Base-by-base conservation (phyloP, 2,113 vertebrate genomes). In the Macheiramphus alcinus region DNA sequence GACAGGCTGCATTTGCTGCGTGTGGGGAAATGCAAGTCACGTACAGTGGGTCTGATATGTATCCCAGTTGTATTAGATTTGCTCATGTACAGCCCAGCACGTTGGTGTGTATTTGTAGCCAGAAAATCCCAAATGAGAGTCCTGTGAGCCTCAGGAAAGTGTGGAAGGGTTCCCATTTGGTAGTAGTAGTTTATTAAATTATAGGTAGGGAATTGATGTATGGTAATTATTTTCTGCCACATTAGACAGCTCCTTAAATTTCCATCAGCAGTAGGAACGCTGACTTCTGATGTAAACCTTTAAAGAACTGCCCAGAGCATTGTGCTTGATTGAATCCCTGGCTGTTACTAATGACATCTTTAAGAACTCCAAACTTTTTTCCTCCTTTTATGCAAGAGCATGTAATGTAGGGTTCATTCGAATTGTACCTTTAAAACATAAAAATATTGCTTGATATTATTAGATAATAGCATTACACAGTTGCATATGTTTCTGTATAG, bases 401-500 rank as follows among this genome's bases (percentile, higher is more conserved):
- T 52, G 26, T 52, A 52, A 52, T 52, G 25, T 26, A 52, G 50
- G 25, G 50, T 52, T 52, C 50, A 52, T 52, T 52, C 8, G 14
- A 52, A 52, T 52, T 15, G 50, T 52, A 26, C 50, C 13, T 86
- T 83, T 73, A 55, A 76, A 89, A 42, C 32, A 27, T 63, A 53
- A 90, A 80, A 85, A 32, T 42, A 6, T 13, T 61, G 8, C 25
- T 70, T 75, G 15, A 21, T 95, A 53, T 74, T 82, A n/a, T 56
- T 56, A 61, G 6, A 40, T 85, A 50, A 14, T 78, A 47, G 4
- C 0, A 0, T 43, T 88, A 6, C 10, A 13, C 11, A n/a, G 7
- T 16, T 53, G 31, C 25, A 26, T 70, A 6, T 75, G 45, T 67
- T 91, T 88, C 36, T 75, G 7, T 16, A 32, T 6, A 40, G 42